These are phyloP conservation scores for Drosophila prostipennis DNA, from an alignment of 2,888 invertebrate species.

Conservation along the genomic window DNA sequence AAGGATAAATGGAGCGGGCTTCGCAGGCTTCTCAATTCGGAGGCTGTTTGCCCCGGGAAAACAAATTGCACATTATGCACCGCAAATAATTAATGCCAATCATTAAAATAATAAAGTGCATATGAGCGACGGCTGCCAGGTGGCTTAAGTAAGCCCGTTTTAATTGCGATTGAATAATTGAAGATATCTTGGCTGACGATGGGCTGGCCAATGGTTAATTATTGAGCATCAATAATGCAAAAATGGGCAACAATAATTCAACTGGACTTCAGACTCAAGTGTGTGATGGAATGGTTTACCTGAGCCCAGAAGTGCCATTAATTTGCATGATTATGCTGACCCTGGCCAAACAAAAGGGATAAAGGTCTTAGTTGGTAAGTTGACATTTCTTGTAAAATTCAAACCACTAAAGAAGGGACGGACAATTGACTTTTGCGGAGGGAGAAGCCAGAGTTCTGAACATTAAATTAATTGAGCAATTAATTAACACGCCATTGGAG, in stretches of 20 bases:
- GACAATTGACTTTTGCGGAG: slow-evolving; percentile 70
- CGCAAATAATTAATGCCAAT: slow-evolving; percentile 72
- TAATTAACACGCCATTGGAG: slow-evolving; percentile 81
- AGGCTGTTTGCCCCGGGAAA: slow-evolving; percentile 34
- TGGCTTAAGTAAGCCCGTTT: slow-evolving; percentile 35
- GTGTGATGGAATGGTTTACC: slow-evolving; percentile 17
- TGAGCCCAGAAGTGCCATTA: slow-evolving; percentile 44
- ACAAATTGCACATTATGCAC: slow-evolving; percentile 71
- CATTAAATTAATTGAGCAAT: slow-evolving; percentile 83
- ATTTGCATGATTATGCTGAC: slow-evolving; percentile 46
- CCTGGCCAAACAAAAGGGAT: slow-evolving; percentile 18
- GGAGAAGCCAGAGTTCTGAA: slow-evolving; percentile 41
- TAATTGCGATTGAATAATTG: slow-evolving; percentile 39
- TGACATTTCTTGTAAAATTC: slow-evolving; percentile 62
- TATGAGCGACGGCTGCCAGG: slow-evolving; percentile 19
- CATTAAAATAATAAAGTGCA: slow-evolving; percentile 72
- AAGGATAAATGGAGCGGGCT: slow-evolving; percentile 39
- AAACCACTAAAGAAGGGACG: slow-evolving; percentile 60
- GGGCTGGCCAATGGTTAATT: slow-evolving; percentile 45
- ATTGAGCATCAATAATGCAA: slow-evolving; percentile 39
- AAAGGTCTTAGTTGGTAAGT: slow-evolving; percentile 36
- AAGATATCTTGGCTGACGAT: slow-evolving; percentile 13
- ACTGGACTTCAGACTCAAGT: slow-evolving; percentile 14
- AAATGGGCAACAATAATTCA: slow-evolving; percentile 22
- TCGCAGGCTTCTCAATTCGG: slow-evolving; percentile 30